Base-by-base conservation (phyloP, 2,888 invertebrate species). In the Rhaphigaster nebulosa region DNA sequence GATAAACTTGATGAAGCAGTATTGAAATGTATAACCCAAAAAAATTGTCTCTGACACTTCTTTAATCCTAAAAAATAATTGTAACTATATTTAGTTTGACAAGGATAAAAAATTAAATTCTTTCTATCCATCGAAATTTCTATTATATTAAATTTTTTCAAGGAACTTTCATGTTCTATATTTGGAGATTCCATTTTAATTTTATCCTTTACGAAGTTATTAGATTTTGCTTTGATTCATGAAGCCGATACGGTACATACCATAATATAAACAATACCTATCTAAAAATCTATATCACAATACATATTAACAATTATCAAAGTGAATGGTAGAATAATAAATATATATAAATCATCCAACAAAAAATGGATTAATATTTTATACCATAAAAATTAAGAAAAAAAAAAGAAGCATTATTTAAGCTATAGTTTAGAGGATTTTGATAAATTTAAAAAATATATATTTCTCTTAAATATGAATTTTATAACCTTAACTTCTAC, bases 271-370 rank as follows among this genome's bases (percentile, higher is more conserved):
- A 50, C 45, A 80, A 45, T 80, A 80, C 20, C 12, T 84, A 45
- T 84, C 84, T 45, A 84, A 2, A n/a, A 84, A 84, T 84, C 84
- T 84, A 84, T 84, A 84, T 84, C 84, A 84, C 84, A 84, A 84
- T 84, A 84, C 45, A 84, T 41, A 45, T 84, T 76, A 84, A n/a
- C 45, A 84, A 50, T 50, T 84, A 84, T 84, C 10, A 84, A 84
- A n/a, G n/a, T 45, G 45, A 41, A 45, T 45, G 45, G 45, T 84
- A 84, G 45, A n/a, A 84, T 84, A 84, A 84, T 50, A 84, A 84
- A 26, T n/a, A 84, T 84, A 50, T 41, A n/a, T 50, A 45, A 45
- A 45, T 84, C 41, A 84, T 84, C 60, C n/a, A 60, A 60, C 26
- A 65, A 23, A 76, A 38, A 76, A 23, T 34, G 34, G 70, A 70